Evolutionary conservation across 2,113 vertebrate species (phyloP), one percentile per base, ranked within the genome.

Genomic region (Copsychus sechellarum): DNA sequence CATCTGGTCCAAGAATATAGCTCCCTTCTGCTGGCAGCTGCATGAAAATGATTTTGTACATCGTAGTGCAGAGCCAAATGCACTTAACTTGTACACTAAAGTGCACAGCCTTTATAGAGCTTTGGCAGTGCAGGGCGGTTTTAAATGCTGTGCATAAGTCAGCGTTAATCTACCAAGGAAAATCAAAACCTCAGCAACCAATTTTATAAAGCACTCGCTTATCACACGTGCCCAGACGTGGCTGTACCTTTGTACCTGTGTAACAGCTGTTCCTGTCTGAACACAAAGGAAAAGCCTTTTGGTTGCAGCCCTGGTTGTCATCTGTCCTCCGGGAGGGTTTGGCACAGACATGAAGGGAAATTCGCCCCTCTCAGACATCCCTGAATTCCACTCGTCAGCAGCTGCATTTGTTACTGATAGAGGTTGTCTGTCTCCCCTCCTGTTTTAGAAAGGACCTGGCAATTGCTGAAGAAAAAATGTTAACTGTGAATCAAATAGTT

Each of bases 1-100:
- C 92, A 96, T 95, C 93, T 97, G 97, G 77, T 88, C 81, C 90
- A 90, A 93, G 92, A 95, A 88, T 95, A 94, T 89, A 91, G 62
- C 90, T 97, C 85, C 92, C 85, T 94, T 96, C 85, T 97, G 70
- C 86, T 96, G 94, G 88, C 92, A 96, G 85, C 70, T 95, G 47
- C 86, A 57, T 54, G 94, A 88, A 96, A 96, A 83, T 96, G 81
- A 92, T 90, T 96, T 96, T 90, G 71, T 94, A 83, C 78, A 21
- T 66, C 29, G 66, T 95, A 92, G 94, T 86, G 0, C 54, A n/a
- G 64, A 1, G 89, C 88, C 96, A 97, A 82, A 42, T 76, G 56
- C 78, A 92, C 86, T 96, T 95, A 66, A 90, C 77, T 91, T 76
- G 64, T 84, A 42, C 70, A 45, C 70, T 91, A 51, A 93, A 95